Conservation (phyloP, 2,797 vertebrate genomes). For the Xenops minutus region DNA sequence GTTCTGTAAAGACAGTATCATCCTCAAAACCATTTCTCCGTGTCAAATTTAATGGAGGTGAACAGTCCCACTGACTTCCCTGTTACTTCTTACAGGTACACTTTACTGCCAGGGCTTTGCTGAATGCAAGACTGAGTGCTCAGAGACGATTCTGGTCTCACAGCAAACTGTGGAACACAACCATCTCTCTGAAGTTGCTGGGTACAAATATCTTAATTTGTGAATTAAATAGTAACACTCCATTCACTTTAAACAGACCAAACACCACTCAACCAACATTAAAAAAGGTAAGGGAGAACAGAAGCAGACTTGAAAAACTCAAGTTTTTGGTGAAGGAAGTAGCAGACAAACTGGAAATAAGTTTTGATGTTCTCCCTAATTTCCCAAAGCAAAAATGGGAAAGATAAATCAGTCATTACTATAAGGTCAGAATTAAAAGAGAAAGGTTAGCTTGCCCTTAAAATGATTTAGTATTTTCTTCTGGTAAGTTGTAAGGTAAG, state of each 20-base stretch:
- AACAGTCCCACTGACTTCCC: not conserved
- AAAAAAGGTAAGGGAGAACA: not conserved
- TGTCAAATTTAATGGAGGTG: not conserved
- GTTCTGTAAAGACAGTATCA: not conserved
- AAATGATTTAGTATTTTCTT: not conserved
- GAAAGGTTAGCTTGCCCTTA: not conserved
- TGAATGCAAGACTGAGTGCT: not conserved
- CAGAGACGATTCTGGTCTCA: not conserved
- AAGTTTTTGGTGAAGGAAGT: not conserved
- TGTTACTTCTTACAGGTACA: not conserved
- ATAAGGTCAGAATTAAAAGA: not conserved
- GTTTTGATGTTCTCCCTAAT: not conserved
- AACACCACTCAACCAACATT: not conserved
- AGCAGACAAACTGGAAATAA: not conserved
- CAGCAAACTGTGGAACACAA: not conserved
- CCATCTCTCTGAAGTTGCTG: not conserved
- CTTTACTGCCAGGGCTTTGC: not conserved
- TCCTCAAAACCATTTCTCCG: not conserved
- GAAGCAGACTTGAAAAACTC: not conserved
- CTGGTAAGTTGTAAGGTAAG: not conserved
- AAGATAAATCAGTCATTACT: not conserved
- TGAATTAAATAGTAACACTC: not conserved
- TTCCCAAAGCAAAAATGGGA: not conserved
- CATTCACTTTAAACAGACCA: not conserved
- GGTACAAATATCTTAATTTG: not conserved